Evolutionary conservation across 2,888 invertebrate species (phyloP), one percentile per base, ranked within the genome.

Genomic region (Cancer borealis): DNA sequence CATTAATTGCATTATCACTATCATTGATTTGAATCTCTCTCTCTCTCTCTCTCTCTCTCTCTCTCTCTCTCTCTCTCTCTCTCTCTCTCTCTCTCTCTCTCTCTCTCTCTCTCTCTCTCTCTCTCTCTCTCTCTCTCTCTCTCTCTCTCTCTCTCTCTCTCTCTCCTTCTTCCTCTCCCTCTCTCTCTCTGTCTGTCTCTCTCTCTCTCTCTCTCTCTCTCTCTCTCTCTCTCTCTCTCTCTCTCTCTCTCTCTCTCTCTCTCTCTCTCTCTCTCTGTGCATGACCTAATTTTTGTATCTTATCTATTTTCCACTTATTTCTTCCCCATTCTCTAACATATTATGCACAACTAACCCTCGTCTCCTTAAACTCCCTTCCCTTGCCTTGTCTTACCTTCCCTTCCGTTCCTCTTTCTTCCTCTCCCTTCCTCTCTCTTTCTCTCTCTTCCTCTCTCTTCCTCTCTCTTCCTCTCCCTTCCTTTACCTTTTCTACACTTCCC

Each of bases 241-340:
- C 12, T 49, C 49, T 12, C 12, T 49, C 49, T 49, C 17, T 66
- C 66, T 66, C 21, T 66, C n/a, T 66, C 66, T 73, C 73, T 73
- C 73, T 73, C 73, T 73, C 73, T 73, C 73, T 73, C 73, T 73
- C 73, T 73, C 73, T 73, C 73, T 73, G n/a, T 73, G n/a, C 8
- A 2, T 3, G 21, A n/a, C 73, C 26, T 73, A n/a, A 73, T 73
- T 73, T 73, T 73, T 73, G 5, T n/a, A 21, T 21, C 26, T n/a
- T 73, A n/a, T 73, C n/a, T 73, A 5, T 21, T 73, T 73, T 73
- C n/a, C 73, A n/a, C 21, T 54, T n/a, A 73, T 21, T 21, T 73
- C 5, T 26, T n/a, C 73, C n/a, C 6, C 21, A 73, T 73, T 73
- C 26, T n/a, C n/a, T 4, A 8, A n/a, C 73, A n/a, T n/a, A 26